Base-by-base conservation (phyloP, 2,113 vertebrate genomes). In the Aegotheles bennettii region DNA sequence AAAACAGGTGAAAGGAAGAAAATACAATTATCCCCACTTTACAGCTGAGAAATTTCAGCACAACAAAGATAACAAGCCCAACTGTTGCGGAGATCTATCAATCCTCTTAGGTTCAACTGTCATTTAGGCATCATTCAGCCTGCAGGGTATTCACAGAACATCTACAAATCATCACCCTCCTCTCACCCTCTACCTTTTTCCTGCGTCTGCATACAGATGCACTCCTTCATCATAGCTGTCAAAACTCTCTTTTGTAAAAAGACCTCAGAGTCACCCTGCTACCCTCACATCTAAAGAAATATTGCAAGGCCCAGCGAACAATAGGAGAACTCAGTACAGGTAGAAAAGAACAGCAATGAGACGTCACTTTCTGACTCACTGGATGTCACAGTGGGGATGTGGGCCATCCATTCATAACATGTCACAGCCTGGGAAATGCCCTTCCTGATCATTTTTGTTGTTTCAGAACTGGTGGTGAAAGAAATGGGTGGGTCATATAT, bases 1-100 rank as follows among this genome's bases (percentile, higher is more conserved):
- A 93, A 81, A 89, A 77, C 5, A 73, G 33, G 59, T 77, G 50
- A 82, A 84, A 88, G 40, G 59, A 71, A 94, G 63, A 94, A 93
- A 93, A 93, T 57, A 42, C 26, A 67, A 95, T 88, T 95, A 77
- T 77, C 42, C 18, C 9, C 17, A 74, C 91, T 91, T 92, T 86
- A 59, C 33, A 86, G 51, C 64, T 83, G 67, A 86, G 73, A 80
- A 84, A 71, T 90, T 63, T 77, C 70, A 88, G 43, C 59, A 80
- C 24, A 92, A 51, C 42, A 42, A 76, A 84, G 53, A 88, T 69
- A 67, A 93, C 86, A 54, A 74, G n/a, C 28, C 63, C 54, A 47
- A 50, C 11, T 57, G 23, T 68, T 80, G 29, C 51, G 76, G 54
- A 81, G 93, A 89, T 83, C 67, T 90, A 59, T 95, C 68, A 86